Conservation (phyloP, 2,113 vertebrate species). For the Chrysochloris asiatica region DNA sequence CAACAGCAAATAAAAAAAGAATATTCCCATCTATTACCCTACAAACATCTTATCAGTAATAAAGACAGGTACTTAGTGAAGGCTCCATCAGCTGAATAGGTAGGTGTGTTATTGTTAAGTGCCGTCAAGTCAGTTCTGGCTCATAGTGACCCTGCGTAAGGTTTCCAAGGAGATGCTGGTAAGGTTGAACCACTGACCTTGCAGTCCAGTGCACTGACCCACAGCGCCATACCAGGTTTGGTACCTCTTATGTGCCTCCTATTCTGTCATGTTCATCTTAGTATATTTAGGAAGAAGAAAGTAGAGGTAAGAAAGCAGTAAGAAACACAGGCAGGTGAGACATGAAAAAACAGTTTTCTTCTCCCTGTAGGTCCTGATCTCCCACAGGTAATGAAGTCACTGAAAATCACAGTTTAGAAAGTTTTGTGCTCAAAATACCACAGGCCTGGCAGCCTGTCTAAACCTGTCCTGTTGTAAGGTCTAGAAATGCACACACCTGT, state of each 20-base stretch:
- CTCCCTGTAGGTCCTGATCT: background rate
- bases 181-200: no score
- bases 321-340: background rate
- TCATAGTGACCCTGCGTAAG: no score
- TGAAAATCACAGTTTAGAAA: background rate
- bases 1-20: background rate
- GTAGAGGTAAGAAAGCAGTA: background rate
- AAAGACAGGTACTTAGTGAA: background rate
- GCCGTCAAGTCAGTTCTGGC: no score
- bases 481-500: slow-evolving; percentile 81
- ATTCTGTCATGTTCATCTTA: background rate
- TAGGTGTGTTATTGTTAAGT: no score
- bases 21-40: background rate
- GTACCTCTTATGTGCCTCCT: background rate
- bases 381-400: background rate
- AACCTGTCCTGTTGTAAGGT: background rate
- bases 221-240: no score
- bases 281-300: background rate
- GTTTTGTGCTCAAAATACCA: background rate
- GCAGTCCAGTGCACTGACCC: no score
- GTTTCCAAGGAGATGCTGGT: no score
- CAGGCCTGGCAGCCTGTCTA: background rate
- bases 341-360: background rate
- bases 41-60: background rate
- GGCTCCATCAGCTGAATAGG: background rate